phyloP scores from a whole-genome alignment of 1,140 invertebrate species.

The Hestina assimilis region DNA sequence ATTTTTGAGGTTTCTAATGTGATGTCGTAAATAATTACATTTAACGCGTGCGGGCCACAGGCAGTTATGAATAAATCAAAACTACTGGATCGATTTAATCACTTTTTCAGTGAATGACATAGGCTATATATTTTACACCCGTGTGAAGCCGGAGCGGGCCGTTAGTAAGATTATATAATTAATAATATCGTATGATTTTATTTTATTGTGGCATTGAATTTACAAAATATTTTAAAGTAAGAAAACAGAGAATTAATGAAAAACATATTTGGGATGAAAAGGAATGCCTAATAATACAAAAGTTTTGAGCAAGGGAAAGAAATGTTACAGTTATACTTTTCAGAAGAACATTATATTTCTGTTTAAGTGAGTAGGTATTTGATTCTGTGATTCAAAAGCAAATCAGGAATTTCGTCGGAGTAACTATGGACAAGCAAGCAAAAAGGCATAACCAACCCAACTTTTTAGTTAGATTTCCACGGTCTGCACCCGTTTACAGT shows the following conservation, averaged over 20 bases:
- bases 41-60: too few species aligned
- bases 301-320: slow-evolving; percentile 28
- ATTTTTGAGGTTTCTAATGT: too few species aligned
- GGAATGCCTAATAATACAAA: slow-evolving; percentile 32
- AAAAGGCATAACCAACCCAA: slow-evolving; percentile 52
- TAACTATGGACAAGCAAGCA: slow-evolving; percentile 46
- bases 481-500: slow-evolving; percentile 50
- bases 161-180: too few species aligned
- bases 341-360: slow-evolving; percentile 27
- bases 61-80: too few species aligned
- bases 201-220: too few species aligned
- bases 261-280: slow-evolving; percentile 25
- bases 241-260: slow-evolving; percentile 19
- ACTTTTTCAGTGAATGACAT: too few species aligned
- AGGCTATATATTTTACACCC: too few species aligned
- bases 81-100: too few species aligned
- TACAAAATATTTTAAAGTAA: slow-evolving; percentile 5
- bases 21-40: too few species aligned
- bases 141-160: too few species aligned
- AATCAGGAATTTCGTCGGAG: slow-evolving; percentile 41
- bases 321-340: slow-evolving; percentile 34
- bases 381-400: slow-evolving; percentile 44
- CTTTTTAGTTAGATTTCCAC: slow-evolving; percentile 66
- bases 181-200: too few species aligned
- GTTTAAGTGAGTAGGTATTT: slow-evolving; percentile 32